Percentiles rank a stretch among this genome's conserved stretches.
These are phyloP conservation scores for Corythaeola cristata DNA, from an alignment of 2,113 vertebrate species.

Conservation along the genomic window DNA sequence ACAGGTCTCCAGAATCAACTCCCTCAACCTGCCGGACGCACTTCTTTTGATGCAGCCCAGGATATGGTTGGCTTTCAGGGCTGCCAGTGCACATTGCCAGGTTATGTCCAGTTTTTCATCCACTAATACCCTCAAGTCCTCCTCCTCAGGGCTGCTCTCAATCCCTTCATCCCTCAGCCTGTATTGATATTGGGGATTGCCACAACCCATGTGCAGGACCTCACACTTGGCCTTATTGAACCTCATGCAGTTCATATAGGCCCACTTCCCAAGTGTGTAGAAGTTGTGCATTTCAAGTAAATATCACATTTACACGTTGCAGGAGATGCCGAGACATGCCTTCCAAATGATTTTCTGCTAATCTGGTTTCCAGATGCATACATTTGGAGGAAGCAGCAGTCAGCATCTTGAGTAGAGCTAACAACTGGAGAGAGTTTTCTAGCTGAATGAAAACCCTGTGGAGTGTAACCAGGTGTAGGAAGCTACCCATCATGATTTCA, in stretches of 20 bases:
- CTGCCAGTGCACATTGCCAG: no score
- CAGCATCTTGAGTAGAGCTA: not conserved
- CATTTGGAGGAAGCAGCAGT: not conserved
- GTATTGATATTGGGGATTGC: no score
- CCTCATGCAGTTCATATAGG: not conserved
- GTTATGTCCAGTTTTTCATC: no score
- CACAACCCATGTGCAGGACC: no score
- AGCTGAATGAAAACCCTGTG: not conserved
- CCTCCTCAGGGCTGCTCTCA: no score
- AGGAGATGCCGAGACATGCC: not conserved
- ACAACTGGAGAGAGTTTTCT: not conserved
- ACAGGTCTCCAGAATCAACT: no score
- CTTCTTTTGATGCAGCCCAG: no score
- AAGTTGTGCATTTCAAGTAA: not conserved
- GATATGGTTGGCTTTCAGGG: no score
- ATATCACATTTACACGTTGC: not conserved
- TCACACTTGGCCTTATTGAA: not conserved
- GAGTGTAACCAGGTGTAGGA: not conserved
- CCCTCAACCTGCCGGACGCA: no score
- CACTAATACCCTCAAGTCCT: no score
- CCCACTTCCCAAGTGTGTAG: no score
- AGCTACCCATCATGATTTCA: not conserved
- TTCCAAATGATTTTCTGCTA: not conserved
- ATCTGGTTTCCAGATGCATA: not conserved
- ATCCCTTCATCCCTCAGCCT: no score